Conservation (phyloP, 1,140 invertebrate genomes). For the Thrips palmi region DNA sequence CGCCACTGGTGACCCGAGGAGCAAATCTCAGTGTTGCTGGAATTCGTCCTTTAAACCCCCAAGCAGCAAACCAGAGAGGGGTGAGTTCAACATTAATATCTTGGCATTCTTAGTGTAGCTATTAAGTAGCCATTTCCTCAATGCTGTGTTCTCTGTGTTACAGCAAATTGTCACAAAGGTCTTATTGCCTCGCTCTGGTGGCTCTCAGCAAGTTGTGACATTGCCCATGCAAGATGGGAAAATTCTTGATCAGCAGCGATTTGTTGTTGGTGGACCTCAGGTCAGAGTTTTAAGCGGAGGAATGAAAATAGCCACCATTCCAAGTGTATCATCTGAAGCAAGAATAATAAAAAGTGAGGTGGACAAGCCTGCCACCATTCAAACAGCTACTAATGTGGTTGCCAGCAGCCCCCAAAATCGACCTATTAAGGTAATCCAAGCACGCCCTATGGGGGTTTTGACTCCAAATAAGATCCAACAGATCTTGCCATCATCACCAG, state of each 20-base stretch:
- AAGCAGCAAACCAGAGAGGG: no score
- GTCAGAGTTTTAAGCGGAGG: constrained; percentile 13
- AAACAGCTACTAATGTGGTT: constrained; percentile 16
- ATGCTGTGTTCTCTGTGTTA: no score
- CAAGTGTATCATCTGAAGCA: constrained; percentile 10
- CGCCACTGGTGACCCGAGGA: no score
- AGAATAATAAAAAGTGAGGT: constrained; percentile 16
- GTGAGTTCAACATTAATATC: no score
- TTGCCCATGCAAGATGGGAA: no score
- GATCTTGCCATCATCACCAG: constrained; percentile 24
- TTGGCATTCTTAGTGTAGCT: no score
- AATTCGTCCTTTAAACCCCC: no score
- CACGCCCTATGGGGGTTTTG: constrained; percentile 43
- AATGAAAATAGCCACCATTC: constrained; percentile 26
- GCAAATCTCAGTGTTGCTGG: no score
- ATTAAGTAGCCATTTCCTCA: no score
- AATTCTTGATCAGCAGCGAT: background rate
- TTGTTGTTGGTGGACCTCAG: background rate
- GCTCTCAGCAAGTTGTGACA: no score
- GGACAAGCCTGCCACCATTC: background rate
- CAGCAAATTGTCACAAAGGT: no score
- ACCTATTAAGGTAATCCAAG: constrained; percentile 45
- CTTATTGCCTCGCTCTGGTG: no score
- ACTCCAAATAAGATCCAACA: constrained; percentile 31
- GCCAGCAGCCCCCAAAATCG: constrained; percentile 38